Evolutionary conservation across 2,888 invertebrate species (phyloP).

Genomic region (Micoletzkya japonica): DNA sequence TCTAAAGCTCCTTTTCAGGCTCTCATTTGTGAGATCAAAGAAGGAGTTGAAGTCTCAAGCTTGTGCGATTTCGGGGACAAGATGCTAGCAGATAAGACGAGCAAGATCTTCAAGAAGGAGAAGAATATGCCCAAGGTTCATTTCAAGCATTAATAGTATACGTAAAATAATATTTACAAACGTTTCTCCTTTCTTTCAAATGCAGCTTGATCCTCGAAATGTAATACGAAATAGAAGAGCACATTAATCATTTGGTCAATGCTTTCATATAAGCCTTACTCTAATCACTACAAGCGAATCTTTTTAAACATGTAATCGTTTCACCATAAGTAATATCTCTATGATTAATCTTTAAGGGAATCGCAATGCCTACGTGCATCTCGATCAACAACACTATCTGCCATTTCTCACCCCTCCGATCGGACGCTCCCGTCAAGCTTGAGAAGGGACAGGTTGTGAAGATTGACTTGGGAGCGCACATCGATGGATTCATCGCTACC

Average conservation of each 20-base stretch:
- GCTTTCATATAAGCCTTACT: too few species aligned
- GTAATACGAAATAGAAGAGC: not conserved
- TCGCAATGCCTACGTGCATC: slow-evolving; percentile 97
- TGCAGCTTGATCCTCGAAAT: not conserved
- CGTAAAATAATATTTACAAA: too few species aligned
- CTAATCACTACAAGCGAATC: too few species aligned
- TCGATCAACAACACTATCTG: slow-evolving; percentile 99
- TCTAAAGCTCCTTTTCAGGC: slow-evolving; percentile 31
- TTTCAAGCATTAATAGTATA: not conserved
- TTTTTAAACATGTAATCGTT: too few species aligned
- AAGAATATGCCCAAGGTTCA: slow-evolving; percentile 87
- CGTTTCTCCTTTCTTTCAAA: not conserved
- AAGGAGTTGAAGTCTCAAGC: slow-evolving; percentile 84
- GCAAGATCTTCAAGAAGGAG: slow-evolving; percentile 95
- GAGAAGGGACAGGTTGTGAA: slow-evolving; percentile 89
- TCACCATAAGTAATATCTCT: too few species aligned
- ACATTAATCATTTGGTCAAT: too few species aligned
- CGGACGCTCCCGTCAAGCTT: slow-evolving; percentile 73
- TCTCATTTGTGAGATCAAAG: slow-evolving; percentile 79
- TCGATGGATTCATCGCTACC: slow-evolving; percentile 97
- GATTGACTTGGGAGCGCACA: slow-evolving; percentile 90
- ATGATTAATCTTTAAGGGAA: slow-evolving; percentile 69
- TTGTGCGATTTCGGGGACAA: slow-evolving; percentile 90
- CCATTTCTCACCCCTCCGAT: slow-evolving; percentile 93
- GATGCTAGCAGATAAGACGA: slow-evolving; percentile 84